A percentile compares a stretch with the other conserved stretches of the same genome.
phyloP scores from a whole-genome alignment of 2,797 vertebrate species.

The Ctenochaetus hawaiiensis region DNA sequence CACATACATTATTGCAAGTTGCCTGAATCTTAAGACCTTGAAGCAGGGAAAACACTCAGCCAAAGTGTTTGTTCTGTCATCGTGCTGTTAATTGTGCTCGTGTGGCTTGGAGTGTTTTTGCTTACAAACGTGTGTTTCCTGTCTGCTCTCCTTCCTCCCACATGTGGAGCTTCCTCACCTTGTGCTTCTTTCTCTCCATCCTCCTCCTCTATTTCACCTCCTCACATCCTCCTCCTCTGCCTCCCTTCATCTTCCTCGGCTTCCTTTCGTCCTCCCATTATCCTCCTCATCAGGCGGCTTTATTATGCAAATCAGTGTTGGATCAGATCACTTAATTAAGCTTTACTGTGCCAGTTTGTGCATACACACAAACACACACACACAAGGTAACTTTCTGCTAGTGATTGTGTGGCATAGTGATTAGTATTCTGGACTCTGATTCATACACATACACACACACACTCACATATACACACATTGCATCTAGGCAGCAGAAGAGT shows the following conservation, averaged over 20 bases:
- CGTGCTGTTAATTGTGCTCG: neutral
- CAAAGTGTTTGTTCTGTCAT: neutral
- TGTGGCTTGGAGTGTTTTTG: slow-evolving; percentile 7
- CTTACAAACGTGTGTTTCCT: slow-evolving; percentile 18
- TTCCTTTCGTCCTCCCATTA: slow-evolving; percentile 57
- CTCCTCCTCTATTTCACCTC: slow-evolving; percentile 35
- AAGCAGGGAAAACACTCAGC: neutral
- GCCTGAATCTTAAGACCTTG: neutral
- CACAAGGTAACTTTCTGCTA: slow-evolving; percentile 37
- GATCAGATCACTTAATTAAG: slow-evolving; percentile 83
- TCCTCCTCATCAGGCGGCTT: slow-evolving; percentile 69
- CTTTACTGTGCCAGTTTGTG: slow-evolving; percentile 57
- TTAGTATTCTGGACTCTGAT: slow-evolving; percentile 57
- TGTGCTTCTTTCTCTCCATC: neutral
- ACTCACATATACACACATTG: slow-evolving; percentile 21
- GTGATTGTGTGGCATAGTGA: slow-evolving; percentile 45
- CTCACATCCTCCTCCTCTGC: slow-evolving; percentile 28
- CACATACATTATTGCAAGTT: no score
- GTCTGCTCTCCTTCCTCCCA: slow-evolving; percentile 17
- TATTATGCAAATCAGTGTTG: slow-evolving; percentile 80
- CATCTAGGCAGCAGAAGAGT: slow-evolving; percentile 65
- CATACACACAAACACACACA: slow-evolving; percentile 21
- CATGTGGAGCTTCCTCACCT: slow-evolving; percentile 27
- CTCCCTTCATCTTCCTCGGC: slow-evolving; percentile 51
- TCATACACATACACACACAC: slow-evolving; percentile 3